A percentile compares a stretch with the other conserved stretches of the same genome.
These are phyloP conservation scores for Hipposideros larvatus DNA, from an alignment of 2,797 vertebrate genomes.

Conservation along the genomic window DNA sequence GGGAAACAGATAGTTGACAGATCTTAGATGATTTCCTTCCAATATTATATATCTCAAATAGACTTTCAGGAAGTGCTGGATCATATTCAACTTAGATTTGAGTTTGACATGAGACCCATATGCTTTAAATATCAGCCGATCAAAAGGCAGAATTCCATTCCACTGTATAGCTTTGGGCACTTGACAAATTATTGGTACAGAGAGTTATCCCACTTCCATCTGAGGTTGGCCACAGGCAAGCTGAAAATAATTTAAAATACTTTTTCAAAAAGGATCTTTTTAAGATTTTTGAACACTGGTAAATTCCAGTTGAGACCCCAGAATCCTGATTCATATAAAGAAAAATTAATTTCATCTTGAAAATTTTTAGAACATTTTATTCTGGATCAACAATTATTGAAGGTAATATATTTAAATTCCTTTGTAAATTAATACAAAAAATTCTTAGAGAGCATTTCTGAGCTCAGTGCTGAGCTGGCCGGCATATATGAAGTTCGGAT, in stretches of 20 bases:
- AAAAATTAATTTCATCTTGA: conserved; percentile 26
- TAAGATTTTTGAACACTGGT: conserved; percentile 48
- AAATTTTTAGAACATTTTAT: conserved; percentile 1
- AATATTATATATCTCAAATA: neutral
- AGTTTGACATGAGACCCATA: conserved; percentile 24
- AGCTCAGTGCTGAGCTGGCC: neutral
- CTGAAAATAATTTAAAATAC: conserved; percentile 64
- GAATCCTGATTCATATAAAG: neutral
- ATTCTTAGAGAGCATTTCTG: neutral
- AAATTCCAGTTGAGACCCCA: conserved; percentile 3
- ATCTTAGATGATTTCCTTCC: conserved; percentile 37
- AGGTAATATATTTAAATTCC: conserved; percentile 5
- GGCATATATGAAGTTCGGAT: neutral
- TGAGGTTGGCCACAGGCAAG: neutral
- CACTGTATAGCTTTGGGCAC: neutral
- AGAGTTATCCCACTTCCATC: neutral
- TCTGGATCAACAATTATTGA: neutral
- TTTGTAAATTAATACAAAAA: conserved; percentile 4
- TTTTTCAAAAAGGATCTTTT: conserved; percentile 6
- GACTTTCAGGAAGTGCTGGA: conserved; percentile 49
- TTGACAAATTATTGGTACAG: conserved; percentile 59
- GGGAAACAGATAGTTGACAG: neutral
- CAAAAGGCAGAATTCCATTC: conserved; percentile 59
- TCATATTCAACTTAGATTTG: neutral
- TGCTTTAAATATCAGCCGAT: conserved; percentile 19